These are phyloP conservation scores for Metallyticus violacea DNA, from an alignment of 2,888 invertebrate species.

Conservation along the genomic window DNA sequence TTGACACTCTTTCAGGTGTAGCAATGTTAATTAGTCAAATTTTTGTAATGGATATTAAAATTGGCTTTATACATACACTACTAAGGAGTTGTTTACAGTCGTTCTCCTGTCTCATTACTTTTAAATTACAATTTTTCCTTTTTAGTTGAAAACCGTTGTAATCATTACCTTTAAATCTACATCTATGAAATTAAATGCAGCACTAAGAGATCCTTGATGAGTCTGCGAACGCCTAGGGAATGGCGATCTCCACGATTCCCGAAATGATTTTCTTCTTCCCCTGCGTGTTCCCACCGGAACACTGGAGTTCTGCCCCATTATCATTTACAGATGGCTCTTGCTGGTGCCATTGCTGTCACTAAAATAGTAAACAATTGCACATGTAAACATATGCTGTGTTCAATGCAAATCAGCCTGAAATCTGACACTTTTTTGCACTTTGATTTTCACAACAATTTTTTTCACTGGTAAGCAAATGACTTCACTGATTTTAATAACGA, in stretches of 20 bases:
- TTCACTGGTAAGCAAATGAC: background rate
- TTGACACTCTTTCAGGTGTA: no score
- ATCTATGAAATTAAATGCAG: constrained; percentile 51
- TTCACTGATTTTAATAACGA: background rate
- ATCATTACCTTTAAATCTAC: constrained; percentile 44
- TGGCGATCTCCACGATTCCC: constrained; percentile 41
- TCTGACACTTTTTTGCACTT: background rate
- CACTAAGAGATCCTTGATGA: constrained; percentile 48
- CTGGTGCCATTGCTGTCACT: background rate
- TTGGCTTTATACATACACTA: no score
- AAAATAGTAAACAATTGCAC: background rate
- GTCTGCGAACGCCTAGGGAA: constrained; percentile 44
- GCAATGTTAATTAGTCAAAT: no score
- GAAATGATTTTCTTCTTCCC: constrained; percentile 45
- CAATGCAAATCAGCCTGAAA: background rate
- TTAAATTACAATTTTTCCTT: no score
- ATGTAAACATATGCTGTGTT: background rate
- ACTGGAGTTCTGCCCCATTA: constrained; percentile 47
- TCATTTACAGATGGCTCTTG: background rate
- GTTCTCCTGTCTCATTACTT: no score
- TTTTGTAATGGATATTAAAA: no score
- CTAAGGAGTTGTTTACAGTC: no score
- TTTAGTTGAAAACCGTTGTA: no score
- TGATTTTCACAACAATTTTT: background rate
- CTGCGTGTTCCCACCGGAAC: constrained; percentile 39